Evolutionary conservation across 2,888 invertebrate species (phyloP).

Genomic region (Sminthurinus aureus): DNA sequence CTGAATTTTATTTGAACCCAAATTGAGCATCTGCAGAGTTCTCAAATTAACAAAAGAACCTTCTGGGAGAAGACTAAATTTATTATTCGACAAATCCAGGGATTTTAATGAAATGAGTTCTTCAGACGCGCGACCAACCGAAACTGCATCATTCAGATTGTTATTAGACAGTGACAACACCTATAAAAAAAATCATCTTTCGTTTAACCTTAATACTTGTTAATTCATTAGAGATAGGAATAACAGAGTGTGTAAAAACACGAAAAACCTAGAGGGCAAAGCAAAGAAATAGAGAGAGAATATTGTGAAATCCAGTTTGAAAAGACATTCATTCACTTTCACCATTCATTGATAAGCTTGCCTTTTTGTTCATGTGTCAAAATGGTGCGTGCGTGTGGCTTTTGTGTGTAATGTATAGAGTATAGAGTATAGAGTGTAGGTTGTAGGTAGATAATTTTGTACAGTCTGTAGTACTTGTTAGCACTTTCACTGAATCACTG

Average conservation of each 20-base stretch:
- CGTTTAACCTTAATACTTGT: not conserved
- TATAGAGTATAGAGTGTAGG: too few relatives aligned
- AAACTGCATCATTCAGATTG: slow-evolving; percentile 78
- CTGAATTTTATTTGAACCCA: slow-evolving; percentile 54
- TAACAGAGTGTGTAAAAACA: not conserved
- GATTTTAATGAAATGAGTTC: slow-evolving; percentile 77
- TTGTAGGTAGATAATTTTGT: too few relatives aligned
- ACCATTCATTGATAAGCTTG: not conserved
- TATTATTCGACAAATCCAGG: slow-evolving; percentile 76
- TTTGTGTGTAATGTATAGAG: too few relatives aligned
- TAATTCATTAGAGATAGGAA: not conserved
- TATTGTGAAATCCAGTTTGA: not conserved
- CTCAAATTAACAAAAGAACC: slow-evolving; percentile 62
- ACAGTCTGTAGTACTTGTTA: too few relatives aligned
- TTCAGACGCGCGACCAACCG: slow-evolving; percentile 79
- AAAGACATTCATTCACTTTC: not conserved
- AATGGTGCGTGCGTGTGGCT: too few relatives aligned
- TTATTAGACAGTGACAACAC: slow-evolving; percentile 78
- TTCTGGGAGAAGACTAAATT: slow-evolving; percentile 75
- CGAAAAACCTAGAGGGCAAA: not conserved
- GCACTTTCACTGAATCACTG: too few relatives aligned
- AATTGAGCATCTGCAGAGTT: slow-evolving; percentile 56
- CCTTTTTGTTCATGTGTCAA: too few relatives aligned
- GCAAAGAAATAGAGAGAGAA: not conserved
- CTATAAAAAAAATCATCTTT: slow-evolving; percentile 34